phyloP scores from a whole-genome alignment of 2,797 vertebrate species.

The Galagoides demidoff region DNA sequence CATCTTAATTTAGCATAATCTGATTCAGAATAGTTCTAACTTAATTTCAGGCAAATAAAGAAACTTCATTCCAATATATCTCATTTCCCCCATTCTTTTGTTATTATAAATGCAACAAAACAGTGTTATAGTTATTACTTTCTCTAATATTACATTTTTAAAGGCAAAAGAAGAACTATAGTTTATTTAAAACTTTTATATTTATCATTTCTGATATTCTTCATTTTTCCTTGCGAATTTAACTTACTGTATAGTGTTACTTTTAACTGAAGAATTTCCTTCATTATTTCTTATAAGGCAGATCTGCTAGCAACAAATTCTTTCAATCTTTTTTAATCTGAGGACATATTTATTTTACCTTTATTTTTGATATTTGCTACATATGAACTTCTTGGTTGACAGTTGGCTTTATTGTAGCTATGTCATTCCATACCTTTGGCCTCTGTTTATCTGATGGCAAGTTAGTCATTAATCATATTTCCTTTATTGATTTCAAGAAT shows the following conservation, averaged over 20 bases:
- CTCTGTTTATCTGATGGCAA: not conserved
- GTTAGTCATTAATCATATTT: not conserved
- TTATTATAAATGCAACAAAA: not conserved
- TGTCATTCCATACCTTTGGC: not conserved
- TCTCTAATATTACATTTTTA: not conserved
- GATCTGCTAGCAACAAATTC: not conserved
- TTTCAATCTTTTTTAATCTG: not conserved
- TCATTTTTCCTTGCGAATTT: not conserved
- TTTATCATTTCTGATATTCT: not conserved
- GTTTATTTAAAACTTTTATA: not conserved
- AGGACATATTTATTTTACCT: not conserved
- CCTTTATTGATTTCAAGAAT: not conserved
- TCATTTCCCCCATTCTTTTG: not conserved
- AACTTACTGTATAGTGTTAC: not conserved
- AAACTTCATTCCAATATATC: not conserved
- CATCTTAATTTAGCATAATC: conserved; percentile 18
- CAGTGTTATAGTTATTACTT: not conserved
- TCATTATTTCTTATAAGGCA: not conserved
- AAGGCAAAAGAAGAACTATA: conserved; percentile 12
- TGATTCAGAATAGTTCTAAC: not conserved
- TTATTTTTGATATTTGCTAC: not conserved
- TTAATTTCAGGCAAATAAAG: not conserved
- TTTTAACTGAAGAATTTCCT: not conserved
- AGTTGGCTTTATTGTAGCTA: not conserved
- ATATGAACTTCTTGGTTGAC: not conserved